These are phyloP conservation scores for Anser brachyrhynchus DNA, from an alignment of 2,113 vertebrate genomes.

Conservation along the genomic window DNA sequence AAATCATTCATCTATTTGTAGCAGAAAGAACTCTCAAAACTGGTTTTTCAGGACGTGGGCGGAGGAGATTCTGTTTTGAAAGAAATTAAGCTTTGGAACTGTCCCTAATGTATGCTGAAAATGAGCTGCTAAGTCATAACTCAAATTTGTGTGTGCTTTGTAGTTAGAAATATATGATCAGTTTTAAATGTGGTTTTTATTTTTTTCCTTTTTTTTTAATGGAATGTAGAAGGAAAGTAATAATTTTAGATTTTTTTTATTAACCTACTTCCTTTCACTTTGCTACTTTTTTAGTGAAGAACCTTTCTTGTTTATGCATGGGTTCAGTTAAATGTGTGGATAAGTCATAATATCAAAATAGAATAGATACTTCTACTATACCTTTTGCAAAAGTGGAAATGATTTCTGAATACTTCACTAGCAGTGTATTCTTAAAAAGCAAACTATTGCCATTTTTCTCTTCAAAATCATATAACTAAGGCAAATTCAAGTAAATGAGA, in stretches of 20 bases:
- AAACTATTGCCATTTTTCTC: neutral
- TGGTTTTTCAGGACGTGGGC: slow-evolving; percentile 73
- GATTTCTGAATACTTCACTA: neutral
- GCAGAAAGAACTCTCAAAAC: slow-evolving; percentile 70
- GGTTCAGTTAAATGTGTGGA: neutral
- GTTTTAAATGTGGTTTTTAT: neutral
- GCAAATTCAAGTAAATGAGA: neutral
- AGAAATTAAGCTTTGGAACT: slow-evolving; percentile 56
- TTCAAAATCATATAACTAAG: neutral
- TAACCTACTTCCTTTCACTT: neutral
- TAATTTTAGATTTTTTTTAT: neutral
- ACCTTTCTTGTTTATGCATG: neutral
- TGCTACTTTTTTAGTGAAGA: neutral
- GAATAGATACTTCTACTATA: neutral
- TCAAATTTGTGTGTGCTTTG: neutral
- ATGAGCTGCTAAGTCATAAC: neutral
- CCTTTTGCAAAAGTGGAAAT: neutral
- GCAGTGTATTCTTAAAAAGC: neutral
- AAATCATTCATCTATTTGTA: slow-evolving; percentile 65
- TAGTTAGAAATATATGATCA: neutral
- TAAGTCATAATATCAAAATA: neutral
- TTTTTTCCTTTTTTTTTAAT: neutral
- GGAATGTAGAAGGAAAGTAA: rapidly evolving
- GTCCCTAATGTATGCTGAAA: neutral
- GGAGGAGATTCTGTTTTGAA: slow-evolving; percentile 70